phyloP scores from a whole-genome alignment of 2,888 invertebrate genomes.

The Dasysyrphus albostriatus region DNA sequence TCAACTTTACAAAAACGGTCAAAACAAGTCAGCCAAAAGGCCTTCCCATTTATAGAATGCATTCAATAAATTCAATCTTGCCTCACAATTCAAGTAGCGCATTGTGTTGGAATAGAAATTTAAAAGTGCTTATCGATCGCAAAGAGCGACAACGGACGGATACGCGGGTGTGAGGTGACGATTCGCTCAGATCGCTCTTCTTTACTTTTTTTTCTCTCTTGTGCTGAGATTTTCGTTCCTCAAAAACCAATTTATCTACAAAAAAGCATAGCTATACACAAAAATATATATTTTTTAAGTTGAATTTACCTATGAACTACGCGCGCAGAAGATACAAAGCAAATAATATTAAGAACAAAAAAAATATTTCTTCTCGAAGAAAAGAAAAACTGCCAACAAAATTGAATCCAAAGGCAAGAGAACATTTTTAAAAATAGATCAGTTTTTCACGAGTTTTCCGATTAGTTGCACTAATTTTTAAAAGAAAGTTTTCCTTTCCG shows the following conservation, averaged over 20 bases:
- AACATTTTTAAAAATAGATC: slow-evolving; percentile 82
- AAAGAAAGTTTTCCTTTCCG: slow-evolving; percentile 21
- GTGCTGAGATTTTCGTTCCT: slow-evolving; percentile 41
- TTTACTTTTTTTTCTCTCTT: slow-evolving; percentile 58
- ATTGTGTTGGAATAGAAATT: slow-evolving; percentile 45
- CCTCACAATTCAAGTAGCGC: slow-evolving; percentile 36
- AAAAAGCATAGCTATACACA: slow-evolving; percentile 12
- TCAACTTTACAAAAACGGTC: slow-evolving; percentile 70
- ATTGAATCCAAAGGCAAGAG: slow-evolving; percentile 59
- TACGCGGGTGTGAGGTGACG: background rate
- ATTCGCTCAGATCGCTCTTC: slow-evolving; percentile 45
- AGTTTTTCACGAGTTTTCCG: slow-evolving; percentile 83
- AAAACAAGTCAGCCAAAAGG: slow-evolving; percentile 62
- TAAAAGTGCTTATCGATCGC: slow-evolving; percentile 60
- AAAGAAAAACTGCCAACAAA: slow-evolving; percentile 65
- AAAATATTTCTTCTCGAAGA: slow-evolving; percentile 47
- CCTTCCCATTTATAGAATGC: background rate
- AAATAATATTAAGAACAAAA: background rate
- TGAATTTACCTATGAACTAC: slow-evolving; percentile 61
- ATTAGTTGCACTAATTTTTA: slow-evolving; percentile 79
- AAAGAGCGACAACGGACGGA: background rate
- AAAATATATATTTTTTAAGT: slow-evolving; percentile 34
- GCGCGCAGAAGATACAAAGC: slow-evolving; percentile 55
- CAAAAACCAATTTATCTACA: slow-evolving; percentile 20
- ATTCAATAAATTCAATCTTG: slow-evolving; percentile 27